Evolutionary conservation across 2,113 vertebrate species (phyloP).

Genomic region (Sterna hirundo): DNA sequence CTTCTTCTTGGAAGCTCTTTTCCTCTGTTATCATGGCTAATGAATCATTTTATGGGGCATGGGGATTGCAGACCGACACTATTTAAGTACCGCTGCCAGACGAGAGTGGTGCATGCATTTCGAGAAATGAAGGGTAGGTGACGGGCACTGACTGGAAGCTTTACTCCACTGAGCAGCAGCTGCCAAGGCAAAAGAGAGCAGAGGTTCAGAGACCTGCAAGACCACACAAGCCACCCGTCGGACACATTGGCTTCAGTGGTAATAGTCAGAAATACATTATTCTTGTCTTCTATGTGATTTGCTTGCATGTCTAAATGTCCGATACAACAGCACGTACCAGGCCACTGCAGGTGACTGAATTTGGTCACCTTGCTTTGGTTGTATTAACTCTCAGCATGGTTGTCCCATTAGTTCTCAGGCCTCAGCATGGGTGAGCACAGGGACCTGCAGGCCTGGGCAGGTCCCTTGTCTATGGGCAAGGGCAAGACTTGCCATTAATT

Average conservation of each 20-base stretch:
- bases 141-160: neutral
- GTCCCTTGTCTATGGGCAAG: neutral
- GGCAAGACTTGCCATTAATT: neutral
- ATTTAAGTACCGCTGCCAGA: rapidly evolving
- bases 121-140: neutral
- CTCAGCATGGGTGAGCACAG: neutral
- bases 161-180: neutral
- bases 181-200: neutral
- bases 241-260: neutral
- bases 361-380: neutral
- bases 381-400: neutral
- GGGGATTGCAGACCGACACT: neutral
- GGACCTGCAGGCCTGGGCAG: neutral
- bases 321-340: neutral
- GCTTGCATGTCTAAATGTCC: rapidly evolving
- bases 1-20: neutral
- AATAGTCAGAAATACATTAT: neutral
- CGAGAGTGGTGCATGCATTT: neutral
- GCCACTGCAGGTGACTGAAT: neutral
- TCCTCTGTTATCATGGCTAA: neutral
- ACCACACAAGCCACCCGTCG: neutral
- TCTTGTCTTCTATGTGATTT: neutral
- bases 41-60: neutral
- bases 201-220: neutral
- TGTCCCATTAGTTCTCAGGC: neutral